These are phyloP conservation scores for Prionailurus viverrinus DNA, from an alignment of 2,113 vertebrate genomes.

Conservation along the genomic window DNA sequence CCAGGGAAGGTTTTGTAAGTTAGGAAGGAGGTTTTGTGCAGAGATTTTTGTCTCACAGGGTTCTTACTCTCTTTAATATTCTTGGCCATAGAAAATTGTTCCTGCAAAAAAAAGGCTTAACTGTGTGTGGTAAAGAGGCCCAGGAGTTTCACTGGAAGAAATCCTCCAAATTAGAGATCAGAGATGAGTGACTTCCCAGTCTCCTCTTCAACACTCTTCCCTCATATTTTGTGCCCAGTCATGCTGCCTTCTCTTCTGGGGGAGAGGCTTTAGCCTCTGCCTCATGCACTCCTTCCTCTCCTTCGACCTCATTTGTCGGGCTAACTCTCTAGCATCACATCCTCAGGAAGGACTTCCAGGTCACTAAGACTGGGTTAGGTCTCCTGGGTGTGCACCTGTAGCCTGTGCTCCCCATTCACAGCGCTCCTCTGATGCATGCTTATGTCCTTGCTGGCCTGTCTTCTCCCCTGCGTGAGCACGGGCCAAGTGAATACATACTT, in stretches of 20 bases:
- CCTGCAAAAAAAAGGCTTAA: not conserved
- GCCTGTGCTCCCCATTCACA: not conserved
- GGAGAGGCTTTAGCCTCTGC: not conserved
- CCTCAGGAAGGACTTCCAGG: not conserved
- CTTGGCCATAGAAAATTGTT: not conserved
- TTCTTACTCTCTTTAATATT: constrained; percentile 36
- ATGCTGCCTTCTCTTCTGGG: not conserved
- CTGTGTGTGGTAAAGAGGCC: not conserved
- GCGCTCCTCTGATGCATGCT: not conserved
- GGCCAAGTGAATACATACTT: not conserved
- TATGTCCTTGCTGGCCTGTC: not conserved
- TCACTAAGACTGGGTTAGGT: not conserved
- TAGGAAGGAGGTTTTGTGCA: not conserved
- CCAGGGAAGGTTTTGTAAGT: not conserved
- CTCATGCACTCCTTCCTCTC: not conserved
- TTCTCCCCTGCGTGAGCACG: not conserved
- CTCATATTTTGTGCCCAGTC: not conserved
- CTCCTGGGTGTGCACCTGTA: not conserved
- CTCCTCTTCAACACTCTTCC: not conserved
- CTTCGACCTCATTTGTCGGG: not conserved
- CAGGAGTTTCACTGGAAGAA: not conserved
- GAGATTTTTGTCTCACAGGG: not conserved
- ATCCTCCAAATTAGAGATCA: not conserved
- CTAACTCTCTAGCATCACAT: not conserved
- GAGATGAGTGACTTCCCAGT: not conserved